Base-by-base conservation (phyloP, 2,113 vertebrate genomes). In the Urocynchramus pylzowi region DNA sequence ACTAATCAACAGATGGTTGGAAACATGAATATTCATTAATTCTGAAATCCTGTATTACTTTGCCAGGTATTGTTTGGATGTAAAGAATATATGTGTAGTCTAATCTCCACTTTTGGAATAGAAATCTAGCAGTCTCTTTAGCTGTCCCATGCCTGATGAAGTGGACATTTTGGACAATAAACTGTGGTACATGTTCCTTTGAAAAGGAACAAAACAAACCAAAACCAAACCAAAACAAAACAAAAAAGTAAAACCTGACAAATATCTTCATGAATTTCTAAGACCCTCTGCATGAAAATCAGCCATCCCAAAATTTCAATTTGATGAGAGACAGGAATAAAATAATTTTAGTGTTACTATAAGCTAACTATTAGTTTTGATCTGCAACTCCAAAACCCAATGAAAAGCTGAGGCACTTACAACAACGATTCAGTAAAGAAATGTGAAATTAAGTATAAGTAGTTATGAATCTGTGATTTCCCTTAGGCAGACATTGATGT, bases 1-100 rank as follows among this genome's bases (percentile, higher is more conserved):
- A 84, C n/a, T 78, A 81, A 96, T 94, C 90, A 94, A 93, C 88
- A 94, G 92, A 90, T 93, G 83, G 88, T 33, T 90, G 53, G 44
- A 71, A 89, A 75, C 13, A 42, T 90, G 37, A 94, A 90, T 92
- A 94, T 92, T 96, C 61, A 96, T 94, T 7, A 87, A 56, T 79
- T 85, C n/a, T 44, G 31, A 92, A 81, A 87, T 65, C 64, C 59
- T 53, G 28, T 87, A 75, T 94, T 93, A 64, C 33, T 84, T 75
- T 88, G 42, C 31, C 84, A 83, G 78, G 73, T 89, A 92, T 70
- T 92, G 54, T 82, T 83, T 67, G 75, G 60, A 85, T 75, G 28
- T 47, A 87, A 94, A 87, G 65, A 81, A 42, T 56, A 44, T 57
- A 83, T 0, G 0, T 60, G 23, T 31, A 44, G 35, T 41, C 45